Base-by-base conservation (phyloP, 1,140 invertebrate species). In the Megalopta genalis region DNA sequence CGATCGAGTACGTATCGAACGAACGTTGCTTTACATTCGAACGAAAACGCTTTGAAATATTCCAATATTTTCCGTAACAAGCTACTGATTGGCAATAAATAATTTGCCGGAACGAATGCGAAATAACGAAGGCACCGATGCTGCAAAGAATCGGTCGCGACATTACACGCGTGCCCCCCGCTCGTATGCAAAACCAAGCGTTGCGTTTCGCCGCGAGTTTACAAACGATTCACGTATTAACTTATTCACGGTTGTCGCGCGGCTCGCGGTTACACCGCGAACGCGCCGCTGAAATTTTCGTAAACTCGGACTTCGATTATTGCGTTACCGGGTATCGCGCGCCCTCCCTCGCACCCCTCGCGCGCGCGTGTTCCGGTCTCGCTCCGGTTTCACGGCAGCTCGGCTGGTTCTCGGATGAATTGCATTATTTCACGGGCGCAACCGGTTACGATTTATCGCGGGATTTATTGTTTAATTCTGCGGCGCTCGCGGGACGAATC, bases 381-480 rank as follows among this genome's bases (percentile, higher is more conserved):
- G n/a, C 16, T 25, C 25, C 10, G 18, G 12, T 18, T 37, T 12
- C 25, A 62, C 25, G 54, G 25, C 9, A 9, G 25, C 62, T 4
- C 62, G 16, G 16, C n/a, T n/a, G n/a, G 6, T 14, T 21, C 27
- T 27, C 64, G 46, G 57, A 57, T 39, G 46, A 42, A 75, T 75
- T 25, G 72, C 39, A 54, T 68, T 54, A 54, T 46, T 75, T 68
- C 23, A 27, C 37, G n/a, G 59, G 10, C 37, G 14, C 64, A 64
- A 49, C 27, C 32, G 27, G 16, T 62, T 8, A 21, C 63, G 64
- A 68, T 75, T 75, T 59, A 57, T 75, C 72, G 49, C 23, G 1
- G 63, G 46, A 67, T 75, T 75, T 75, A 75, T 75, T 23, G 64
- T 67, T 75, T 57, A 75, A 67, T 68, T 67, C 18, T 14, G 68